phyloP scores from a whole-genome alignment of 2,113 vertebrate genomes.

The Siphamia tubifer region DNA sequence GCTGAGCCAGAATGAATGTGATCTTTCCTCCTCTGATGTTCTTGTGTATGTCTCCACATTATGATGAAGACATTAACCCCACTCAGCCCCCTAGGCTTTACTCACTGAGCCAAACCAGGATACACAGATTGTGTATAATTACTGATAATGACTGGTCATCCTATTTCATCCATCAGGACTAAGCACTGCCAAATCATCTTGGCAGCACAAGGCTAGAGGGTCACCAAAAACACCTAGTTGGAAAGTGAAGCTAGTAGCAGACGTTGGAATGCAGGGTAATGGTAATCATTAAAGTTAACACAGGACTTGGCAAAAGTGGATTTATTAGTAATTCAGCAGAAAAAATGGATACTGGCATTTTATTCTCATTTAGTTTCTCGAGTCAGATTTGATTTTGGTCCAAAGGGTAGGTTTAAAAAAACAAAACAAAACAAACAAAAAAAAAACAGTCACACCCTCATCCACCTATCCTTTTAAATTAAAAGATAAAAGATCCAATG shows the following conservation, averaged over 20 bases:
- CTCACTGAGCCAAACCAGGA: constrained; percentile 33
- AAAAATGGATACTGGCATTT: background rate
- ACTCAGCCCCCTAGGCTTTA: constrained; percentile 20
- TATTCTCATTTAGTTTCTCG: background rate
- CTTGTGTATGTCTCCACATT: constrained; percentile 29
- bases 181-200: constrained; percentile 52
- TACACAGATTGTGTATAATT: constrained; percentile 77
- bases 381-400: background rate
- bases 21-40: constrained; percentile 23
- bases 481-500: too few relatives aligned
- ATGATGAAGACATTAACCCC: constrained; percentile 76
- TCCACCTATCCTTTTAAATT: too few relatives aligned
- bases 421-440: too few relatives aligned
- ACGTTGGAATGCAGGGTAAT: constrained; percentile 29
- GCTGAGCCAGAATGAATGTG: constrained; percentile 27
- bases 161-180: constrained; percentile 71
- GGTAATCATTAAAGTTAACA: too few relatives aligned
- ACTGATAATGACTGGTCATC: constrained; percentile 76
- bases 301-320: background rate
- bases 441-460: background rate
- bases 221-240: constrained; percentile 16
- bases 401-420: background rate
- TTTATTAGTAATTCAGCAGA: constrained; percentile 1
- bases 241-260: constrained; percentile 2
- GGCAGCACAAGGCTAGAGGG: constrained; percentile 19